Evolutionary conservation across 2,888 invertebrate species (phyloP).

Genomic region (Pristionchus entomophagus): DNA sequence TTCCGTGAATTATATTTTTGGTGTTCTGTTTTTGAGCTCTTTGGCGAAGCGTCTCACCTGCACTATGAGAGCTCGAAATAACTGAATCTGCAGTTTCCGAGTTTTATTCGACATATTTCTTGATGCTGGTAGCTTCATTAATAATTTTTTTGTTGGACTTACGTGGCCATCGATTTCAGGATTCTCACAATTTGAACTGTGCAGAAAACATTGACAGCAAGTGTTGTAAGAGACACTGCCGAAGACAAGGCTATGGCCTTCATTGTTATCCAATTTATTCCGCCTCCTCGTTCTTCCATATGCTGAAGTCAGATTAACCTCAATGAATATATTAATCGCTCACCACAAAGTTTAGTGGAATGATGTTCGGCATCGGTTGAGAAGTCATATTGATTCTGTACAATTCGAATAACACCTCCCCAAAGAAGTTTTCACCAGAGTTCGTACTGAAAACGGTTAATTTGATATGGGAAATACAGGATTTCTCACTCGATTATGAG

Average conservation of each 20-base stretch:
- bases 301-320: neutral
- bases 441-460: neutral
- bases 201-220: neutral
- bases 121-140: neutral
- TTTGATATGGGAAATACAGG: no score
- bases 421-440: neutral
- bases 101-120: neutral
- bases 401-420: neutral
- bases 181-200: neutral
- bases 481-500: no score
- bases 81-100: neutral
- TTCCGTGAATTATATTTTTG: neutral
- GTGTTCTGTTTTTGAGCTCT: no score
- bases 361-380: neutral
- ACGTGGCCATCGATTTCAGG: neutral
- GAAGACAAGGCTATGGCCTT: neutral
- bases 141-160: neutral
- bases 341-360: neutral
- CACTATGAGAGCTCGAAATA: neutral
- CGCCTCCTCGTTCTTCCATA: neutral
- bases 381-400: neutral
- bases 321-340: neutral
- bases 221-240: neutral
- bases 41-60: neutral
- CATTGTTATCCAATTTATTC: neutral